Base-by-base conservation (phyloP, 2,888 invertebrate species). In the Pherbina coryleti region DNA sequence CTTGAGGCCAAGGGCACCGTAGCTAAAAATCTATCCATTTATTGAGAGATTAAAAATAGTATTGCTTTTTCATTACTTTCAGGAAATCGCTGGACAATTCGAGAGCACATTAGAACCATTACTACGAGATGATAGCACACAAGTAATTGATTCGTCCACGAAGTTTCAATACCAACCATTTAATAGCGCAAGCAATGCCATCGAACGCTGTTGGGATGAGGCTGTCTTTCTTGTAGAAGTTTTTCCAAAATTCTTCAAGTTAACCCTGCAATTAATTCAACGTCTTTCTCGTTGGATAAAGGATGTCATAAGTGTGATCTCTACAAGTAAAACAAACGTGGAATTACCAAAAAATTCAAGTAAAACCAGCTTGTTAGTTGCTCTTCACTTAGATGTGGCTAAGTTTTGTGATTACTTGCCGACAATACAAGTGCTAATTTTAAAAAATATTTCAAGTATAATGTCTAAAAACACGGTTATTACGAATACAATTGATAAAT, bases 211-310 rank as follows among this genome's bases (percentile, higher is more conserved):
- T 87, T 98, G 97, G 95, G 91, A 93, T 1, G 92, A 94, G 22
- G 94, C 95, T 44, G 92, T 97, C 8, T 98, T 94, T 88, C 92
- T 98, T 72, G 91, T 93, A 31, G 94, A 96, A 77, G 91, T 96
- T 0, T 93, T 93, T 75, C 94, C 94, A 86, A 95, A 95, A 87
- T 97, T 98, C 90, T 96, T 96, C 93, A 98, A 97, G 89, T 91
- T 98, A 8, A 94, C 94, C 25, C 91, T 98, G 79, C 96, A 98
- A 90, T 91, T 98, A 55, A 86, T 97, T 62, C 92, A 96, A 62
- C 92, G 98, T 84, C 96, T 96, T 88, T 91, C 92, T 11, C 92
- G 92, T n/a, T 97, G 96, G 94, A 91, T 93, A 73, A 89, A 89
- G 49, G 89, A 86, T 19, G 88, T 91, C 22, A 91, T 92, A 28